These are phyloP conservation scores for Malurus melanocephalus DNA, from an alignment of 2,113 vertebrate genomes.

Conservation along the genomic window DNA sequence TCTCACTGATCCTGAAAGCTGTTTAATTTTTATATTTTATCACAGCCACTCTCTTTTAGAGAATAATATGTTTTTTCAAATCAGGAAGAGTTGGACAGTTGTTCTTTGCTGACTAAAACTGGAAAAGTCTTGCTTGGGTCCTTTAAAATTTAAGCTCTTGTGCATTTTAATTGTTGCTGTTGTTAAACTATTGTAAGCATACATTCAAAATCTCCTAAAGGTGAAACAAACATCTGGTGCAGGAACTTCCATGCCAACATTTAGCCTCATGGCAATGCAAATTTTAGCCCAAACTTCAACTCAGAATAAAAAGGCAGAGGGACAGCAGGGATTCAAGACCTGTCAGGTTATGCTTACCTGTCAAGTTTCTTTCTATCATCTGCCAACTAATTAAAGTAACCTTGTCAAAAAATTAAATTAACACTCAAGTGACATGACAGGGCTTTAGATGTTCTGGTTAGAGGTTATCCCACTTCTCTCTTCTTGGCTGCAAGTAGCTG, in stretches of 20 bases:
- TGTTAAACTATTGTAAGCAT: not conserved
- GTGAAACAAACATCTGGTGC: conserved; percentile 20
- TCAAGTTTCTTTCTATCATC: conserved; percentile 8
- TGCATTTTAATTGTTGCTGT: not conserved
- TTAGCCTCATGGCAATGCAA: not conserved
- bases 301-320: not conserved
- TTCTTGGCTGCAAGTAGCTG: not conserved
- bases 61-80: not conserved
- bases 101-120: not conserved
- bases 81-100: not conserved
- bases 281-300: not conserved
- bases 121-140: not conserved
- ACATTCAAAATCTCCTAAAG: not conserved
- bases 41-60: not conserved
- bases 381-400: conserved; percentile 48
- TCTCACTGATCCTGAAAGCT: not conserved
- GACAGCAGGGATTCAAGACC: not conserved
- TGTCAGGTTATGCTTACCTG: conserved; percentile 14
- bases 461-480: not conserved
- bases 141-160: not conserved
- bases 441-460: not conserved
- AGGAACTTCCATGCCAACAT: not conserved
- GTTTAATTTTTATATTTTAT: not conserved
- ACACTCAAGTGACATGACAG: not conserved
- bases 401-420: conserved; percentile 39